These are phyloP conservation scores for Eristalis arbustorum DNA, from an alignment of 2,888 invertebrate genomes.

Conservation along the genomic window DNA sequence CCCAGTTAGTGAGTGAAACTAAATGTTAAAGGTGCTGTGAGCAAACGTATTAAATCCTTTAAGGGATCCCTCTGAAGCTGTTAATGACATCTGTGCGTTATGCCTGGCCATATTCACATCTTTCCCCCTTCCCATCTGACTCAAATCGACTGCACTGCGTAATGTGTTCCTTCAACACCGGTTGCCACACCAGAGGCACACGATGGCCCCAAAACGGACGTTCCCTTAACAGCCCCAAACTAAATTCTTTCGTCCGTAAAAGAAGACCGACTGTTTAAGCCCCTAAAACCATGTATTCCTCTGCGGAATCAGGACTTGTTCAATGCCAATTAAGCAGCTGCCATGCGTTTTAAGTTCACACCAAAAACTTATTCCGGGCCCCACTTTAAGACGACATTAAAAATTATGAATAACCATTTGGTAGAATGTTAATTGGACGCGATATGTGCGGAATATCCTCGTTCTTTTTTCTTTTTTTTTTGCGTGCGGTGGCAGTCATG, in stretches of 20 bases:
- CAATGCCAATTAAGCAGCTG: background rate
- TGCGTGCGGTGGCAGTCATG: background rate
- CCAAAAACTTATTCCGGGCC: background rate
- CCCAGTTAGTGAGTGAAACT: too few relatives aligned
- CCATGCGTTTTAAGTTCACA: background rate
- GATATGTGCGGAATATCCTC: background rate
- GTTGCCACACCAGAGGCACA: too few relatives aligned
- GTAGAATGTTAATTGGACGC: slow-evolving; percentile 7
- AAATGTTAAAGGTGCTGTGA: too few relatives aligned
- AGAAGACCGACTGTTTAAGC: background rate
- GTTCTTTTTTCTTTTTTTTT: background rate
- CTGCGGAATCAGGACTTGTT: background rate
- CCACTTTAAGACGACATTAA: slow-evolving; percentile 18
- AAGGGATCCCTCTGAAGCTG: background rate
- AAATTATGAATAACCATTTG: slow-evolving; percentile 26
- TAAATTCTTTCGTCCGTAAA: background rate
- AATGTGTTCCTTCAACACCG: background rate
- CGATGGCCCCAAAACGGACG: background rate
- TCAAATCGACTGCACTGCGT: background rate
- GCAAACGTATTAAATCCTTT: too few relatives aligned
- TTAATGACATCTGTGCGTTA: background rate
- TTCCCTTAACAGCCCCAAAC: background rate
- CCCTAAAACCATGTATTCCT: background rate
- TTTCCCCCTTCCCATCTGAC: background rate
- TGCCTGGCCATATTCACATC: background rate